Evolutionary conservation across 2,888 invertebrate genomes (phyloP).

Genomic region (Orchesella flavescens): DNA sequence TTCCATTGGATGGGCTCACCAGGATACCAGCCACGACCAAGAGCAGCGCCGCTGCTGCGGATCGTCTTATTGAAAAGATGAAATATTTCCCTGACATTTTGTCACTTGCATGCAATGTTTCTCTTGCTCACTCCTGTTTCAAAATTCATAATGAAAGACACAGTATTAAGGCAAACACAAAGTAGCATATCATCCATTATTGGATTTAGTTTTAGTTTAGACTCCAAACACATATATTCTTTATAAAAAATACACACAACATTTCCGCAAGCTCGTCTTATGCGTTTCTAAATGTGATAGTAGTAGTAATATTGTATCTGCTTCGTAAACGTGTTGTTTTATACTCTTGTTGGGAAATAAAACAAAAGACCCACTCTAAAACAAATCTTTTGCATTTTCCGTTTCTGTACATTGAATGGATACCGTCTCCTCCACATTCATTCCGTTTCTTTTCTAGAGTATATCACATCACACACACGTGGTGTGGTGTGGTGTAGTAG

Average conservation of each 20-base stretch:
- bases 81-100: constrained; percentile 64
- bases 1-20: constrained; percentile 46
- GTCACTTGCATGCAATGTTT: constrained; percentile 48
- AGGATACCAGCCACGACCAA: constrained; percentile 46
- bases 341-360: background rate
- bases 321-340: background rate
- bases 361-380: background rate
- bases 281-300: too few species aligned
- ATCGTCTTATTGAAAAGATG: constrained; percentile 59
- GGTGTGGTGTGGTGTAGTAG: too few species aligned
- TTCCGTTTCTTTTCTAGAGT: background rate
- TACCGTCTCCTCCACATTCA: background rate
- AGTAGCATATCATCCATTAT: too few species aligned
- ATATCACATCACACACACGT: background rate
- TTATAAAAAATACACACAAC: too few species aligned
- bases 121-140: constrained; percentile 31
- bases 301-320: background rate
- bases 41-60: constrained; percentile 26
- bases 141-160: constrained; percentile 38
- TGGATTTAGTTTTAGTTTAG: too few species aligned
- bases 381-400: background rate
- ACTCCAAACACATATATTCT: too few species aligned
- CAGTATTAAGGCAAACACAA: background rate
- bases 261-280: too few species aligned
- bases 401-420: too few species aligned